Conservation (phyloP, 2,888 invertebrate genomes). For the Ferdinandea cuprea region DNA sequence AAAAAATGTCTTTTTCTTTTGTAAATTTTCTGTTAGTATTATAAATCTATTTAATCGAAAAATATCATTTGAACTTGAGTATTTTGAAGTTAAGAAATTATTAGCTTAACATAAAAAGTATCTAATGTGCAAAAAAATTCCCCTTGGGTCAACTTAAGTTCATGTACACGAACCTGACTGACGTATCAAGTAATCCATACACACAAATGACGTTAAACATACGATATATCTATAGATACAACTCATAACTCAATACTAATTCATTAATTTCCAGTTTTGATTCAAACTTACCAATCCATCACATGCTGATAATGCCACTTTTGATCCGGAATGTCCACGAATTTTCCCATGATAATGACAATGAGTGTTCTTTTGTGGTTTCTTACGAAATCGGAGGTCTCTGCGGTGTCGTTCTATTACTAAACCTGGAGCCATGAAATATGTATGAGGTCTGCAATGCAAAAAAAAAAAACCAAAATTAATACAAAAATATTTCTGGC, state of each 20-base stretch:
- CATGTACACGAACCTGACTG: too few species aligned
- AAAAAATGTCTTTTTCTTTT: too few species aligned
- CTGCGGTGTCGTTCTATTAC: slow-evolving; percentile 88
- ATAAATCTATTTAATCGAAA: too few species aligned
- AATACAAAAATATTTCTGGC: slow-evolving; percentile 5
- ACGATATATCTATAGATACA: too few species aligned
- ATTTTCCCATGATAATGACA: slow-evolving; percentile 93
- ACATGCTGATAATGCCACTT: slow-evolving; percentile 91
- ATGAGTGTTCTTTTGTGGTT: slow-evolving; percentile 84
- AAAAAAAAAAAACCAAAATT: slow-evolving; percentile 55
- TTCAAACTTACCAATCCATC: slow-evolving; percentile 90
- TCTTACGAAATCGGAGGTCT: slow-evolving; percentile 84
- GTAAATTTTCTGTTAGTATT: too few species aligned
- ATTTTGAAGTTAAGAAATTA: too few species aligned
- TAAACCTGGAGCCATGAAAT: slow-evolving; percentile 88
- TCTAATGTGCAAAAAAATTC: too few species aligned
- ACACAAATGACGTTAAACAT: background rate
- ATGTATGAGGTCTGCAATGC: slow-evolving; percentile 86
- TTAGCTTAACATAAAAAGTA: too few species aligned
- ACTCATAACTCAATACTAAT: background rate
- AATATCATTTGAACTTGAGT: too few species aligned
- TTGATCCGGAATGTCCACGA: slow-evolving; percentile 87
- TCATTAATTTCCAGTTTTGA: background rate
- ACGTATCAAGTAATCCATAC: too few species aligned
- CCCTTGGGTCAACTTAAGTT: too few species aligned